Base-by-base conservation (phyloP, 2,113 vertebrate species). In the Myocastor coypus region DNA sequence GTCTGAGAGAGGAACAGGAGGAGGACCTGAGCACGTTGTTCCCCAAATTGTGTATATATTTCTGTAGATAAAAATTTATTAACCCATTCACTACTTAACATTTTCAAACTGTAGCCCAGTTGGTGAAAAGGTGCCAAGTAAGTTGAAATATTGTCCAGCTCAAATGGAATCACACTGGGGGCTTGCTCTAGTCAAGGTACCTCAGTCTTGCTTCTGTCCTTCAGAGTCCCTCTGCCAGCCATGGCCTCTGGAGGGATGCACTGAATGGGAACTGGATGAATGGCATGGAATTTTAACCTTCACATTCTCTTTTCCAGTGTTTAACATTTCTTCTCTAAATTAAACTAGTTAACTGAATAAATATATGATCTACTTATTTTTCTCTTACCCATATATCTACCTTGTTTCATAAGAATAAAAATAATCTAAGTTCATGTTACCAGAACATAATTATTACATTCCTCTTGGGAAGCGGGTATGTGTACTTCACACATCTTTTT, bases 31-130 rank as follows among this genome's bases (percentile, higher is more conserved):
- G 46, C 8, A 8, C 4, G 46, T 46, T 46, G 46, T 46, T 46
- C 46, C 46, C 46, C 8, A 32, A 55, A 40, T 89, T 52, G 81
- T 64, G 73, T 94, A 89, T 93, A 63, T 87, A 71, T 95, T 87
- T 95, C 84, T 71, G 57, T 81, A 90, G 69, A 87, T 93, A 97
- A 93, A 95, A 96, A 42, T 68, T 80, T 89, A 92, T 59, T 77
- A 64, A 85, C 82, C 37, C 32, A 80, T 83, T 57, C 82, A 46
- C 34, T 84, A 63, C 40, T 90, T 83, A 86, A 88, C 87, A 92
- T 66, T 78, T 86, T 88, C 57, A 69, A 37, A n/a, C 40, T 52
- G 50, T 50, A 91, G 63, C 17, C 52, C 57, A 57, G 22, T 94
- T 87, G 73, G 63, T 42, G 75, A 96, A 93, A 87, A 66, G 30